phyloP scores from a whole-genome alignment of 1,140 invertebrate species.

The Anastrepha obliqua region DNA sequence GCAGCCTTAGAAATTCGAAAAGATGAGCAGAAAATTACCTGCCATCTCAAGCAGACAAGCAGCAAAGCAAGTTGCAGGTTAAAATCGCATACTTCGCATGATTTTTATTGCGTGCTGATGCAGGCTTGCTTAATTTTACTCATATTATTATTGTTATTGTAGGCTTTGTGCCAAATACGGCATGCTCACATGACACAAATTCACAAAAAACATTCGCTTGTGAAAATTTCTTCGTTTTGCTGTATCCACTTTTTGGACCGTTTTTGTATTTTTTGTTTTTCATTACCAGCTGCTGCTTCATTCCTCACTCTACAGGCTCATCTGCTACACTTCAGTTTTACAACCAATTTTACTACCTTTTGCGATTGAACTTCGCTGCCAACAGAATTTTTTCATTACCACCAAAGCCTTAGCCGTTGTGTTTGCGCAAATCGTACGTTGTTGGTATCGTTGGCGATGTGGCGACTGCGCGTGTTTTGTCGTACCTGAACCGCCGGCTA shows the following conservation, averaged over 20 bases:
- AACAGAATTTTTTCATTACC: conserved; percentile 11
- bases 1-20: not conserved
- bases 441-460: not conserved
- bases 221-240: not conserved
- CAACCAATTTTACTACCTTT: conserved; percentile 23
- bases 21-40: conserved; percentile 48
- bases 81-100: not conserved
- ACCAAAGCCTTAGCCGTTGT: not conserved
- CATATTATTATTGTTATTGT: no score
- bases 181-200: not conserved
- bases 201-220: not conserved
- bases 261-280: not conserved
- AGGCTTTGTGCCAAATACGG: no score
- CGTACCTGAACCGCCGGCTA: conserved; percentile 23
- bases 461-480: not conserved
- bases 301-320: not conserved
- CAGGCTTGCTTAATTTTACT: not conserved
- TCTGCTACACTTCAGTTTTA: conserved; percentile 19
- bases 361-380: conserved; percentile 22
- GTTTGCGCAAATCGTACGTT: no score
- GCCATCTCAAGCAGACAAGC: not conserved
- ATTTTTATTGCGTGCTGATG: not conserved
- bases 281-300: not conserved
- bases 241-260: not conserved
- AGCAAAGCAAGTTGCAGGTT: not conserved